Conservation (phyloP, 2,888 invertebrate species). For the Trichopoda pennipes region DNA sequence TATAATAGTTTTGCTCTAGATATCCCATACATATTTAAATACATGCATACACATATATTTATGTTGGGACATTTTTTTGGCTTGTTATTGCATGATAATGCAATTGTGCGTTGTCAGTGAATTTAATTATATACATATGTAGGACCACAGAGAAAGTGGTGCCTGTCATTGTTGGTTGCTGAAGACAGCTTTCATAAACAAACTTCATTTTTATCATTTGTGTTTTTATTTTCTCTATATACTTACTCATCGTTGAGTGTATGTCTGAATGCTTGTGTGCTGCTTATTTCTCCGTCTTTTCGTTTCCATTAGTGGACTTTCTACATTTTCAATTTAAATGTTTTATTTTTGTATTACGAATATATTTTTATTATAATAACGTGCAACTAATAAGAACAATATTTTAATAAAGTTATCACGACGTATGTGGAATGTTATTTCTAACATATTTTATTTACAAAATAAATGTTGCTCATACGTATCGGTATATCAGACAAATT, state of each 20-base stretch:
- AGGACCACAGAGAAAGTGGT: conserved; percentile 50
- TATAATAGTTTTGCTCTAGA: conserved; percentile 23
- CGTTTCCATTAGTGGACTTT: conserved; percentile 37
- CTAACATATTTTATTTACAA: neutral
- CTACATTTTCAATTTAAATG: conserved; percentile 33
- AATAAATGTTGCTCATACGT: conserved; percentile 15
- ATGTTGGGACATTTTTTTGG: conserved; percentile 14
- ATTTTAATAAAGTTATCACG: conserved; percentile 28
- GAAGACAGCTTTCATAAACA: conserved; percentile 42
- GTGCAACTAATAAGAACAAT: conserved; percentile 21
- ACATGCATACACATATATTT: neutral
- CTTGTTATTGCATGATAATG: conserved; percentile 48
- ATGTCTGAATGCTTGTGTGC: neutral
- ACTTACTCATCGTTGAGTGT: neutral
- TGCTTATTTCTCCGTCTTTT: conserved; percentile 22
- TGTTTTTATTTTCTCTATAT: neutral
- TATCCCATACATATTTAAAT: neutral
- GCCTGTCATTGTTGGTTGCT: conserved; percentile 9
- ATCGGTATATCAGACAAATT: neutral
- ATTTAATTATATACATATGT: conserved; percentile 68
- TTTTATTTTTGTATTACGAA: neutral
- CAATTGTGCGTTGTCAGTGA: conserved; percentile 64
- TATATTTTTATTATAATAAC: conserved; percentile 18
- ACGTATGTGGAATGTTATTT: conserved; percentile 34
- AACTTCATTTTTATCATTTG: conserved; percentile 43